Conservation (phyloP, 2,888 invertebrate genomes). For the Amaurobius ferox region DNA sequence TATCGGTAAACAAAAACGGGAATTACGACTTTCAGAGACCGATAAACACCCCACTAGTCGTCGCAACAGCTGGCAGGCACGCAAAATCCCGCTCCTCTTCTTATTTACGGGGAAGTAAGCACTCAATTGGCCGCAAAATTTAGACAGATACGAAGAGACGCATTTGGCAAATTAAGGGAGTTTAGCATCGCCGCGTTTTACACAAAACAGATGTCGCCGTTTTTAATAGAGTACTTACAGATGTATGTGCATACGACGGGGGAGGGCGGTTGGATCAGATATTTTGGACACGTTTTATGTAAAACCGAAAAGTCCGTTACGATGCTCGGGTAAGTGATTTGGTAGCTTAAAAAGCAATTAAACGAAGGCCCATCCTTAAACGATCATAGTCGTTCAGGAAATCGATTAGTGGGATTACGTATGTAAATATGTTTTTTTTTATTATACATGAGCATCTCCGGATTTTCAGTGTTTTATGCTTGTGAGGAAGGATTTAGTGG, state of each 20-base stretch:
- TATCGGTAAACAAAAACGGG: background rate
- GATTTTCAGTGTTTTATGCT: too few relatives aligned
- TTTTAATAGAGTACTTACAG: background rate
- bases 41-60: background rate
- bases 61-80: constrained; percentile 57
- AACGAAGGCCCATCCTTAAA: too few relatives aligned
- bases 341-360: background rate
- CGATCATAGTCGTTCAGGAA: too few relatives aligned
- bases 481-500: too few relatives aligned
- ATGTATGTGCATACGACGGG: too few relatives aligned
- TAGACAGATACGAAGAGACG: constrained; percentile 15
- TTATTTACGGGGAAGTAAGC: constrained; percentile 33
- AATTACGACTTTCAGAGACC: background rate
- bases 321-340: background rate
- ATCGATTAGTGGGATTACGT: too few relatives aligned
- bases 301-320: too few relatives aligned
- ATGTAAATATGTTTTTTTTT: too few relatives aligned
- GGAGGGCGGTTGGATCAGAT: too few relatives aligned
- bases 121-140: constrained; percentile 59
- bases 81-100: background rate
- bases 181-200: background rate
- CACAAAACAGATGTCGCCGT: constrained; percentile 4
- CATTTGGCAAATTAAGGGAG: constrained; percentile 4
- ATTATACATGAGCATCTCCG: too few relatives aligned
- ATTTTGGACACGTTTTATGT: too few relatives aligned